phyloP scores from a whole-genome alignment of 2,797 vertebrate species.

The Pangasius larnaudii region DNA sequence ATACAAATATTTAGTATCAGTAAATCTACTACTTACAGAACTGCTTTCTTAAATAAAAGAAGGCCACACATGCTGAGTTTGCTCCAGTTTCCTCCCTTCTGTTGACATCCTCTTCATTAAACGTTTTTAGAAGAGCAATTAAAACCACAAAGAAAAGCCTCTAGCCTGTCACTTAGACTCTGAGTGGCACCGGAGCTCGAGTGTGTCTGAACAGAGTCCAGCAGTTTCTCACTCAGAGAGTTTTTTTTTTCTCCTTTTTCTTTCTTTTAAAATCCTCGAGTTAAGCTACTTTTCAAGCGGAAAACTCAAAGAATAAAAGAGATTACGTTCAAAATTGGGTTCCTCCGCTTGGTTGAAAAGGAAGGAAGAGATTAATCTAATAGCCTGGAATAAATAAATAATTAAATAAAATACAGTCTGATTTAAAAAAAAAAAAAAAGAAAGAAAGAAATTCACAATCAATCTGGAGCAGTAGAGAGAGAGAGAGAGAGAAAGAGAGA shows the following conservation, averaged over 20 bases:
- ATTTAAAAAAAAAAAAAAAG: background rate
- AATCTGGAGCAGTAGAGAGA: background rate
- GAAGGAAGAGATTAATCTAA: constrained; percentile 18
- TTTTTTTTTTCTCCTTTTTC: background rate
- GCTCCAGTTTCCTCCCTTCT: background rate
- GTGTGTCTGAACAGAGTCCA: constrained; percentile 19
- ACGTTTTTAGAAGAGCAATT: constrained; percentile 20
- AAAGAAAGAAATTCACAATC: background rate
- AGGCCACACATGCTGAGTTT: background rate
- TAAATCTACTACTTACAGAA: background rate
- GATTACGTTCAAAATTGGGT: constrained; percentile 30
- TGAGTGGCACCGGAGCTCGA: constrained; percentile 13
- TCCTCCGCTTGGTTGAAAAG: constrained; percentile 23
- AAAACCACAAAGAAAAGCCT: constrained; percentile 23
- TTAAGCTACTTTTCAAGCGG: constrained; percentile 35
- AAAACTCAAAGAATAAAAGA: constrained; percentile 31
- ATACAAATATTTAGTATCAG: background rate
- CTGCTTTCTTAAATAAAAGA: background rate
- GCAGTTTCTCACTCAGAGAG: constrained; percentile 6
- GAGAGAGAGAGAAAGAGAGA: no score
- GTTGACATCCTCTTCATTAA: constrained; percentile 16
- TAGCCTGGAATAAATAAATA: constrained; percentile 21
- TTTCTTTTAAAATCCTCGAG: constrained; percentile 24
- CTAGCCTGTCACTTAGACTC: constrained; percentile 16
- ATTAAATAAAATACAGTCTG: background rate